Percentiles rank a stretch among this genome's conserved stretches.
These are phyloP conservation scores for Zaprionus gabonicus DNA, from an alignment of 1,140 invertebrate species.

Conservation along the genomic window DNA sequence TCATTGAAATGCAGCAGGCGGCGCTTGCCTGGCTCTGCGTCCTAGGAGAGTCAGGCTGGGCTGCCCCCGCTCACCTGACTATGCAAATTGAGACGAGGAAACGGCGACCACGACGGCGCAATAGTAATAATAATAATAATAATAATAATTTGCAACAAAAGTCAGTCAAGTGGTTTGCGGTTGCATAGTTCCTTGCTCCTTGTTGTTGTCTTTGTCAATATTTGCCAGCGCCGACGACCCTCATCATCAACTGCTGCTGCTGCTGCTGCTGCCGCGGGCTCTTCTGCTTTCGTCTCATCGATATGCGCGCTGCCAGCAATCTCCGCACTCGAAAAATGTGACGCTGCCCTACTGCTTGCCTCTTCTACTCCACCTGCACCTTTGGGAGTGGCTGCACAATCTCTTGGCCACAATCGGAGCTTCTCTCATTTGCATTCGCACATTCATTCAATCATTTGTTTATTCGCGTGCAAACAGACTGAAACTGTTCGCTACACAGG, in stretches of 20 bases:
- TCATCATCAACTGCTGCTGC: conserved; percentile 10
- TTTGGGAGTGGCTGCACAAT: conserved; percentile 20
- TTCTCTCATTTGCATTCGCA: conserved; percentile 64
- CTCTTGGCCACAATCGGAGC: conserved; percentile 48
- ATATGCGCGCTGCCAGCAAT: conserved; percentile 66
- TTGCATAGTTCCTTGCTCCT: conserved; percentile 25
- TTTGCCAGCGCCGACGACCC: conserved; percentile 49
- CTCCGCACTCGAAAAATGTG: conserved; percentile 38
- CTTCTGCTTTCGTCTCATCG: conserved; percentile 45
- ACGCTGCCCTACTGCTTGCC: conserved; percentile 1
- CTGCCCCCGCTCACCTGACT: conserved; percentile 33
- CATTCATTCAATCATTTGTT: conserved; percentile 60
- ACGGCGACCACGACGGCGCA: background rate
- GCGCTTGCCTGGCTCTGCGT: too few species aligned
- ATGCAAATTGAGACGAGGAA: conserved; percentile 59
- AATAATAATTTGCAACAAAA: conserved; percentile 79
- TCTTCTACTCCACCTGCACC: background rate
- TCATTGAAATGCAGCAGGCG: conserved; percentile 74
- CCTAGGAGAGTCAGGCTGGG: conserved; percentile 49
- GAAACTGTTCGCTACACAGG: conserved; percentile 19
- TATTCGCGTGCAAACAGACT: conserved; percentile 59
- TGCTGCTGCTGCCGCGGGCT: background rate
- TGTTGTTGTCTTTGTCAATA: conserved; percentile 69
- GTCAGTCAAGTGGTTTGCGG: conserved; percentile 72
- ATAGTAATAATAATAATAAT: conserved; percentile 39